These are phyloP conservation scores for Myocastor coypus DNA, from an alignment of 2,113 vertebrate species.

Conservation along the genomic window DNA sequence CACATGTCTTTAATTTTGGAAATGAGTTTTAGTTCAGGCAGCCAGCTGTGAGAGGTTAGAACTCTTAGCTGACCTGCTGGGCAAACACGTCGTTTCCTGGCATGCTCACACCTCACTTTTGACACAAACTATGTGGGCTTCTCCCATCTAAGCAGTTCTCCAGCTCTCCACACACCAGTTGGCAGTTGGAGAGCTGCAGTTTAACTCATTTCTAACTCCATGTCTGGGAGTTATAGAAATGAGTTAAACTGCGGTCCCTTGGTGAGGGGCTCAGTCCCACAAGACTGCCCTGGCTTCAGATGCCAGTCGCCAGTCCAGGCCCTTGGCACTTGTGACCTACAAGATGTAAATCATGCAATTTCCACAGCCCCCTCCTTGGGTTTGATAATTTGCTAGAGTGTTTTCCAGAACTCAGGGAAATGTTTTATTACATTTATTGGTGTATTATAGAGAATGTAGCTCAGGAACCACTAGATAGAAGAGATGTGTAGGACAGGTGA, in stretches of 20 bases:
- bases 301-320: not conserved
- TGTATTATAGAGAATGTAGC: not conserved
- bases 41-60: not conserved
- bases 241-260: no score
- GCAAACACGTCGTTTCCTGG: not conserved
- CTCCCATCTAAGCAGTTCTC: not conserved
- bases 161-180: not conserved
- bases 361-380: fast-evolving
- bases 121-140: not conserved
- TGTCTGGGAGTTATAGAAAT: not conserved
- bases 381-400: not conserved
- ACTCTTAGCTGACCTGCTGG: not conserved
- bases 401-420: not conserved
- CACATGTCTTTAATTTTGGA: constrained; percentile 14
- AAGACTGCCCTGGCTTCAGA: not conserved
- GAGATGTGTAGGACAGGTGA: not conserved
- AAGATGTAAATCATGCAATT: not conserved
- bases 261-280: not conserved
- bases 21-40: not conserved
- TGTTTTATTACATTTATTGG: not conserved
- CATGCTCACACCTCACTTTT: not conserved
- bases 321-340: not conserved
- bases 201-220: not conserved
- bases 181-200: not conserved
- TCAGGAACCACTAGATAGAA: not conserved